phyloP scores from a whole-genome alignment of 2,113 vertebrate genomes.

The Tachysurus fulvidraco region DNA sequence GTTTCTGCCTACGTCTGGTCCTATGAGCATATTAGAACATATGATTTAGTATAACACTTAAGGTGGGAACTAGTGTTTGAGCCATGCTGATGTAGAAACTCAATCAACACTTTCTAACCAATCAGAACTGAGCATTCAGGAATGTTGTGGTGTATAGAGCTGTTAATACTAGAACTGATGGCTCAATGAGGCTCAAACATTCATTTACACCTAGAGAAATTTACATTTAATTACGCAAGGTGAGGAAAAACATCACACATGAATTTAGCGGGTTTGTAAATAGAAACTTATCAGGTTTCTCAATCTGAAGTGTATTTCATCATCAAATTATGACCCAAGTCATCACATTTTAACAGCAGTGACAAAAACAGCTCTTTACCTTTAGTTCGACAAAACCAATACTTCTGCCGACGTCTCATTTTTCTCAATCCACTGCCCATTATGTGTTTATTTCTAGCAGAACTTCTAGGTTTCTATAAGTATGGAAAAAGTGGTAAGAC shows the following conservation, averaged over 20 bases:
- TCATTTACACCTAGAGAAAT: background rate
- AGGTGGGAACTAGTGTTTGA: background rate
- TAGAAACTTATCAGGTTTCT: background rate
- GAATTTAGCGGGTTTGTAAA: background rate
- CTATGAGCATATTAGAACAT: background rate
- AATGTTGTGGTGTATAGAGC: background rate
- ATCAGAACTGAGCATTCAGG: background rate
- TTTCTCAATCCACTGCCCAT: conserved; percentile 49
- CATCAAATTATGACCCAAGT: background rate
- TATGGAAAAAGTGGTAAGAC: background rate
- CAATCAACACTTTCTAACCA: background rate
- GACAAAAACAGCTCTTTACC: conserved; percentile 67
- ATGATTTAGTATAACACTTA: background rate
- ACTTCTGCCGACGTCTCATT: conserved; percentile 73
- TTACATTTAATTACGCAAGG: background rate
- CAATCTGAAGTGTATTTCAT: background rate
- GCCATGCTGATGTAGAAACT: background rate
- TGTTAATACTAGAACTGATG: background rate
- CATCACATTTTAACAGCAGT: conserved; percentile 59
- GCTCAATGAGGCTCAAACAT: background rate
- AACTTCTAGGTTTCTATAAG: background rate
- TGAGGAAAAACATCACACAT: background rate
- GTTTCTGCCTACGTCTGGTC: background rate
- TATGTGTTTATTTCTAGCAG: conserved; percentile 26
- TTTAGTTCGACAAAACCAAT: conserved; percentile 73